Conservation (phyloP, 2,797 vertebrate species). For the Nannoperca australis region DNA sequence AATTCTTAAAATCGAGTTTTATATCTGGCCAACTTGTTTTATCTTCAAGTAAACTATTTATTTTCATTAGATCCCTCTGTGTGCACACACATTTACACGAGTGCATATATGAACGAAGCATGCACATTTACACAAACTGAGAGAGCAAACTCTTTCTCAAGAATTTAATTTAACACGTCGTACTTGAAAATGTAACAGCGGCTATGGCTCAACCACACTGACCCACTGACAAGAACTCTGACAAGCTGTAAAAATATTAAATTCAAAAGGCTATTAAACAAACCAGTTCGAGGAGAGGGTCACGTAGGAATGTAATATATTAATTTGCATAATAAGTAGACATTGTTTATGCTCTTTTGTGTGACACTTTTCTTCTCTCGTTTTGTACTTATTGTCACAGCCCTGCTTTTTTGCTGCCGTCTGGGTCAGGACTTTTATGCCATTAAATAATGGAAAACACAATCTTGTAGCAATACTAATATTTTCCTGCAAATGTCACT, state of each 20-base stretch:
- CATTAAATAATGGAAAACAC: background rate
- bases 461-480: background rate
- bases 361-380: background rate
- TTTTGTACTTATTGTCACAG: background rate
- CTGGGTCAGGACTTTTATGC: background rate
- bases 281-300: background rate
- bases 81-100: background rate
- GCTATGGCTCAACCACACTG: background rate
- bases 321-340: background rate
- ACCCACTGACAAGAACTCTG: background rate
- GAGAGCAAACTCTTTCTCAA: background rate
- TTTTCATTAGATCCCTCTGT: constrained; percentile 39
- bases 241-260: background rate
- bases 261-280: constrained; percentile 4
- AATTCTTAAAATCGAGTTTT: constrained; percentile 50
- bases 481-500: constrained; percentile 1
- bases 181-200: constrained; percentile 18
- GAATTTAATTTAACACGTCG: background rate
- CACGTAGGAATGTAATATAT: background rate
- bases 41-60: constrained; percentile 58
- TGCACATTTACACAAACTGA: background rate
- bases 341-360: background rate
- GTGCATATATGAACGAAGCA: background rate
- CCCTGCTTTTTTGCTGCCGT: background rate
- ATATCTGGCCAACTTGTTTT: constrained; percentile 59